Percentiles rank a stretch among this genome's conserved stretches.
phyloP scores from a whole-genome alignment of 2,888 invertebrate genomes.

The Polydrusus tereticollis region DNA sequence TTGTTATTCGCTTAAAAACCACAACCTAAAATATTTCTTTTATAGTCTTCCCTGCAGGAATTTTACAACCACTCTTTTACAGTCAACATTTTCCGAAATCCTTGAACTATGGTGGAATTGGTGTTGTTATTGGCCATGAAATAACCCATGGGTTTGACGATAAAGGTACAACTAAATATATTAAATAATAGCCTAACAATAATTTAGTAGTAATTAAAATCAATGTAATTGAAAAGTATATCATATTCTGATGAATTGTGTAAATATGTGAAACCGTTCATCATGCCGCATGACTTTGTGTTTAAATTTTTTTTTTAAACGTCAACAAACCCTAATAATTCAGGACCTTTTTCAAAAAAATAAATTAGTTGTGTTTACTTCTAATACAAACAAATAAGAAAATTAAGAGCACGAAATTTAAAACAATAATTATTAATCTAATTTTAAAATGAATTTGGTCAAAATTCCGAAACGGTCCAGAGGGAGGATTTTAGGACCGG shows the following conservation, averaged over 20 bases:
- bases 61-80: constrained; percentile 88
- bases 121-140: constrained; percentile 89
- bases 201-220: background rate
- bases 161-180: constrained; percentile 78
- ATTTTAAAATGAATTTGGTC: too few species aligned
- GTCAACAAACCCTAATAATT: too few species aligned
- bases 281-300: background rate
- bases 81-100: constrained; percentile 87
- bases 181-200: background rate
- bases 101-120: constrained; percentile 88
- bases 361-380: too few species aligned
- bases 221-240: background rate
- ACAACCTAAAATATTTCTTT: background rate
- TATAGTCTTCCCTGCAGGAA: constrained; percentile 88
- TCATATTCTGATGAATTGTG: background rate
- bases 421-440: too few species aligned
- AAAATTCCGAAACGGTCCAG: too few species aligned
- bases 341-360: too few species aligned
- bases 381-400: too few species aligned
- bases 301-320: too few species aligned
- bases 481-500: too few species aligned
- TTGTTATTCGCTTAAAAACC: background rate
- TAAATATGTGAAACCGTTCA: background rate
- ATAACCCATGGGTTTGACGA: constrained; percentile 89
- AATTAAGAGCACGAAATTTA: too few species aligned